phyloP scores from a whole-genome alignment of 2,888 invertebrate genomes.

The Lamproptera curius region DNA sequence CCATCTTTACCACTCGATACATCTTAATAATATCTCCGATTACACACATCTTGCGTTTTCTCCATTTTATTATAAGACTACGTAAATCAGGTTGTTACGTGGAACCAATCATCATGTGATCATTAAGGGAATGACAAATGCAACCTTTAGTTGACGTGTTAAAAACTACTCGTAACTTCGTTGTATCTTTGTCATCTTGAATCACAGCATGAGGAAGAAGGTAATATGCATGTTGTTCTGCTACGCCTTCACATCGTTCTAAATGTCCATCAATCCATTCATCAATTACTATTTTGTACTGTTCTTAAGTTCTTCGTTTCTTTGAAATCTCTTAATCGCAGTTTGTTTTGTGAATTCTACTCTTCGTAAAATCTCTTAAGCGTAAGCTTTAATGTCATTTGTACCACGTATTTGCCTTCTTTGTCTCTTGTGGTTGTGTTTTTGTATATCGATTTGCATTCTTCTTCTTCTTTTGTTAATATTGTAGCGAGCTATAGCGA shows the following conservation, averaged over 20 bases:
- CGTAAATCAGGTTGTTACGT: slow-evolving; percentile 24
- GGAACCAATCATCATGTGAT: slow-evolving; percentile 23
- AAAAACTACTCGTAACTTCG: slow-evolving; percentile 23
- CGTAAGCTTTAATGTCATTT: slow-evolving; percentile 18
- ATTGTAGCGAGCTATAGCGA: no score
- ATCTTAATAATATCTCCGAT: not conserved
- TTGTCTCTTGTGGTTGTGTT: slow-evolving; percentile 16
- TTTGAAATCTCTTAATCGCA: slow-evolving; percentile 15
- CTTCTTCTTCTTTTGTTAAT: slow-evolving; percentile 22
- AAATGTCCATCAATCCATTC: slow-evolving; percentile 27
- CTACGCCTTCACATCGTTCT: not conserved
- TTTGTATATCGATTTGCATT: slow-evolving; percentile 26
- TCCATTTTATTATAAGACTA: slow-evolving; percentile 21
- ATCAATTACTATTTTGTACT: slow-evolving; percentile 19
- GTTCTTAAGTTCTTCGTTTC: slow-evolving; percentile 21
- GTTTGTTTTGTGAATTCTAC: slow-evolving; percentile 16
- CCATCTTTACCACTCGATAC: not conserved
- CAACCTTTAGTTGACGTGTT: slow-evolving; percentile 22
- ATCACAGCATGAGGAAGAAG: slow-evolving; percentile 26
- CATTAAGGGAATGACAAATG: slow-evolving; percentile 23
- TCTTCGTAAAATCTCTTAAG: slow-evolving; percentile 5
- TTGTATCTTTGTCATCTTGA: slow-evolving; percentile 20
- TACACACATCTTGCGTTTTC: slow-evolving; percentile 14
- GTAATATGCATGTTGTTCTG: slow-evolving; percentile 1
- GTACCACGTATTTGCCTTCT: slow-evolving; percentile 25